Base-by-base conservation (phyloP, 2,888 invertebrate genomes). In the Napeogenes sylphis region DNA sequence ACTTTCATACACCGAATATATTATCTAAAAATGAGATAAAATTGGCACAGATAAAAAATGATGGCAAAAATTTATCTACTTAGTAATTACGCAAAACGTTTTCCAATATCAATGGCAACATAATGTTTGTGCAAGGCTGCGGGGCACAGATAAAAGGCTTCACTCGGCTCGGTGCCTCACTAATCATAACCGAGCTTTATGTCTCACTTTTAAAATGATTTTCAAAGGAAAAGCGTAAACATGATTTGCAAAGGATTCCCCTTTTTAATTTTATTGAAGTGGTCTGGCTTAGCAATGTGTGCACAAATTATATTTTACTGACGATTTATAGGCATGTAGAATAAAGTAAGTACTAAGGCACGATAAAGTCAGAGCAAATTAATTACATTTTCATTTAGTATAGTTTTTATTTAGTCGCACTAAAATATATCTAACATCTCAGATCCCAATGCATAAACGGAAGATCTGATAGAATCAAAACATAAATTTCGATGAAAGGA, bases 131-230 rank as follows among this genome's bases (percentile, higher is more conserved):
- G 72, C 68, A 65, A 65, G 66, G 72, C 83, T 82, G 83, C 69
- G 70, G 64, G 67, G 61, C 70, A 67, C 74, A 81, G 84, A 85
- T 85, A 85, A 83, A 84, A 79, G 82, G 79, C 80, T 84, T 75
- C 76, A 73, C 75, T 70, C 51, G 30, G 51, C 51, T 51, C 30
- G 51, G 30, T 51, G 51, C 30, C 51, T 51, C 51, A 30, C 72
- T 74, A 72, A 73, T 70, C 73, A 35, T 42, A 38, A 21, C 14
- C 2, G 42, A 53, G 51, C 53, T 53, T 38, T 51, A 12, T 53
- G 38, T 53, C 51, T 58, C 42, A 38, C 51, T 51, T 51, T 51
- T 51, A 51, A 51, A 51, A 51, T 30, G 51, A 51, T 51, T 51
- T 51, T 51, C 51, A 51, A 51, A 51, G 51, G n/a, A 30, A 30